Conservation (phyloP, 2,888 invertebrate genomes). For the Phasia obesa region DNA sequence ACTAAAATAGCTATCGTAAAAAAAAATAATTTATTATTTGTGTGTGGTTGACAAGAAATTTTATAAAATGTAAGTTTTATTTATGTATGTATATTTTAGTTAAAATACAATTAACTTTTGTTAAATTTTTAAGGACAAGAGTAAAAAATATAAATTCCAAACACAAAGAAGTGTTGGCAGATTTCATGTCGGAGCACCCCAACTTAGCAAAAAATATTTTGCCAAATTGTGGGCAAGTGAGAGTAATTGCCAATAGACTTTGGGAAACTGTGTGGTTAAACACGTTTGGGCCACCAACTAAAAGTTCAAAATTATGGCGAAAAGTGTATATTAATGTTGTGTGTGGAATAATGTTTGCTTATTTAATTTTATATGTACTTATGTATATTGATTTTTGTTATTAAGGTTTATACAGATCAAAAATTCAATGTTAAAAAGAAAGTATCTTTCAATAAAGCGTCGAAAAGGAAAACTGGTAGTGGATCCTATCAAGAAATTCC, state of each 20-base stretch:
- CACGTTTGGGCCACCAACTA: conserved; percentile 15
- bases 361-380: neutral
- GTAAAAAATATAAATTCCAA: neutral
- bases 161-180: conserved; percentile 35
- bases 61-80: conserved; percentile 5
- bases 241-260: neutral
- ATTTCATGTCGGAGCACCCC: conserved; percentile 21
- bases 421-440: conserved; percentile 37
- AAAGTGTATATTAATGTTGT: neutral
- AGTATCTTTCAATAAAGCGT: conserved; percentile 1
- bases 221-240: conserved; percentile 10
- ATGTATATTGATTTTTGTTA: neutral
- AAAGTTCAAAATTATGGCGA: conserved; percentile 6
- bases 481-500: conserved; percentile 18
- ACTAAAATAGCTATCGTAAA: conserved; percentile 22
- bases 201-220: conserved; percentile 28
- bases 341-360: neutral
- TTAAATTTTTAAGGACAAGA: neutral
- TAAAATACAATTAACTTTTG: neutral
- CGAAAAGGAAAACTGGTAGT: neutral
- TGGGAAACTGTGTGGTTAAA: conserved; percentile 6
- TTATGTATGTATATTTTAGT: neutral
- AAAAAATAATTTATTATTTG: conserved; percentile 1
- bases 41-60: neutral
- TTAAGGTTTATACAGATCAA: conserved; percentile 29